phyloP scores from a whole-genome alignment of 2,888 invertebrate genomes.

The Tipula vernalis region DNA sequence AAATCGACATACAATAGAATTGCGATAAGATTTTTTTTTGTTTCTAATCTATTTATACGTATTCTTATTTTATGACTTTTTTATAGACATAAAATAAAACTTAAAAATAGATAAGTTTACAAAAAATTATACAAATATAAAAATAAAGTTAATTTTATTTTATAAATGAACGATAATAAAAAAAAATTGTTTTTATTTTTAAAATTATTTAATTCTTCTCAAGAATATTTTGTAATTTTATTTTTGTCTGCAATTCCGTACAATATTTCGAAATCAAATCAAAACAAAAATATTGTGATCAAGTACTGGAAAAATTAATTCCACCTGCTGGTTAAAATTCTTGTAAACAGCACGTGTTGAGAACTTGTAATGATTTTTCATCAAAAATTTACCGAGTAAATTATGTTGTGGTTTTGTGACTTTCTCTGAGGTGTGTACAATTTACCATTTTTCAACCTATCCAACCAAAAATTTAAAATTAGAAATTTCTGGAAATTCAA shows the following conservation, averaged over 20 bases:
- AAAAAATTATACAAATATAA: neutral
- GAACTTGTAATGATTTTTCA: too few relatives aligned
- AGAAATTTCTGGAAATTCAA: too few relatives aligned
- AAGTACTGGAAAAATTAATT: neutral
- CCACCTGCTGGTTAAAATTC: too few relatives aligned
- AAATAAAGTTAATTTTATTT: neutral
- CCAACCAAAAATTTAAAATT: too few relatives aligned
- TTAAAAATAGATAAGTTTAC: neutral
- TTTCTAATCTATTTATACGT: neutral
- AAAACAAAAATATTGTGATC: neutral
- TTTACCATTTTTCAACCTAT: too few relatives aligned
- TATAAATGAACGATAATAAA: too few relatives aligned
- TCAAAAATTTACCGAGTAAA: too few relatives aligned
- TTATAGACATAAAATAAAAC: neutral
- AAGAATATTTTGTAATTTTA: neutral
- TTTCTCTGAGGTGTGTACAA: too few relatives aligned
- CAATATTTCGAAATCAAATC: too few relatives aligned
- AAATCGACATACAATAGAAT: neutral
- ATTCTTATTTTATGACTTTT: neutral
- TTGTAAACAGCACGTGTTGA: too few relatives aligned
- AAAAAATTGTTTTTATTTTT: neutral
- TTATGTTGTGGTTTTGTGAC: too few relatives aligned
- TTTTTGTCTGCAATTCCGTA: neutral
- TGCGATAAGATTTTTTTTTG: neutral
- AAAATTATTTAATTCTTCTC: neutral